A percentile compares a stretch with the other conserved stretches of the same genome.
These are phyloP conservation scores for Emmelina monodactyla DNA, from an alignment of 2,888 invertebrate species.

Conservation along the genomic window DNA sequence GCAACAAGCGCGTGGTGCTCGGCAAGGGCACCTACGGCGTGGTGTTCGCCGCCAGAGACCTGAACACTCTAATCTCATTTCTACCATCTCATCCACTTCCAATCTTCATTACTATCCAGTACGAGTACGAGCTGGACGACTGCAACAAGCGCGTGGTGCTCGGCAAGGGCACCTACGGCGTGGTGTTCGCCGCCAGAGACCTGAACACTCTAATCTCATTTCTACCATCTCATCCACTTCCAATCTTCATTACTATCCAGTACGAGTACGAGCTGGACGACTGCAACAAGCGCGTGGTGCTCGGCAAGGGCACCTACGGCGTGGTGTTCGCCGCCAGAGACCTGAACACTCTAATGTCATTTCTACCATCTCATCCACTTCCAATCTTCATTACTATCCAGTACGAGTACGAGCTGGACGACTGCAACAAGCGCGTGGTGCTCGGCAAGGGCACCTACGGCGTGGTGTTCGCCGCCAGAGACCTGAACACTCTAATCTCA, in stretches of 20 bases:
- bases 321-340: slow-evolving; percentile 94
- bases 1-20: slow-evolving; percentile 82
- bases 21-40: slow-evolving; percentile 97
- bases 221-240: too few relatives aligned
- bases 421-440: slow-evolving; percentile 82
- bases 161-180: slow-evolving; percentile 95
- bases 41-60: slow-evolving; percentile 93
- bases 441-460: slow-evolving; percentile 97
- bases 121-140: slow-evolving; percentile 96
- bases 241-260: slow-evolving; percentile 43
- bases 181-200: slow-evolving; percentile 94
- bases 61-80: too few relatives aligned
- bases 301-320: slow-evolving; percentile 97
- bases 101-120: slow-evolving; percentile 58
- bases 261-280: slow-evolving; percentile 97
- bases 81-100: too few relatives aligned
- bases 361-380: too few relatives aligned
- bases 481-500: slow-evolving; percentile 93
- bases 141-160: slow-evolving; percentile 83
- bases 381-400: slow-evolving; percentile 34
- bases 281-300: slow-evolving; percentile 80
- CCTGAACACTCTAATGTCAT: slow-evolving; percentile 89
- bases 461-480: slow-evolving; percentile 91
- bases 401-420: slow-evolving; percentile 96
- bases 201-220: slow-evolving; percentile 92